These are phyloP conservation scores for Actinemys pallida DNA, from an alignment of 2,113 vertebrate genomes.

Conservation along the genomic window DNA sequence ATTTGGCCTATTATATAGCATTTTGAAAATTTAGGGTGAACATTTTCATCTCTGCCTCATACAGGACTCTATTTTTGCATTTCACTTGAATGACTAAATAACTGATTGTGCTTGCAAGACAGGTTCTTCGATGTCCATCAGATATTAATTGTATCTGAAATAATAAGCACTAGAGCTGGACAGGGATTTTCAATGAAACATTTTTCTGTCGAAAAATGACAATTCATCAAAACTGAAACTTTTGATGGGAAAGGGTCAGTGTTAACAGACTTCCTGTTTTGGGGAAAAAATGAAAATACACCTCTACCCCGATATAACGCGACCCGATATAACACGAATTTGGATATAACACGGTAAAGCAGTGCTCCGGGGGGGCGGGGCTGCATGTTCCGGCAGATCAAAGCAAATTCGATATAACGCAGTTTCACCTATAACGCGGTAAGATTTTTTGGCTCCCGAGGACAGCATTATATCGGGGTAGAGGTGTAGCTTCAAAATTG, in stretches of 20 bases:
- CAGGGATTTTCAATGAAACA: background rate
- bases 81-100: constrained; percentile 12
- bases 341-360: no score
- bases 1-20: background rate
- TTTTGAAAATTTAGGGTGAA: background rate
- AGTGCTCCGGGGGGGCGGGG: no score
- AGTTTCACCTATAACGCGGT: no score
- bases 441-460: no score
- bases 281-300: background rate
- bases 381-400: no score
- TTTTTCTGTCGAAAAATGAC: background rate
- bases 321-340: no score
- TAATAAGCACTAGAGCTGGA: background rate
- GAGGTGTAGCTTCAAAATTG: background rate
- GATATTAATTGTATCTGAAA: background rate
- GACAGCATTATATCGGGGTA: no score
- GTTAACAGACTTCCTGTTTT: background rate
- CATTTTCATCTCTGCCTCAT: background rate
- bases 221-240: background rate
- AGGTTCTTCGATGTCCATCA: background rate
- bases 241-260: background rate
- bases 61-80: background rate
- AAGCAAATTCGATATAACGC: no score
- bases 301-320: no score
- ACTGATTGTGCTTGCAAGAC: constrained; percentile 5